These are phyloP conservation scores for Druon quercuslanigerum DNA, from an alignment of 1,140 invertebrate genomes.

Conservation along the genomic window DNA sequence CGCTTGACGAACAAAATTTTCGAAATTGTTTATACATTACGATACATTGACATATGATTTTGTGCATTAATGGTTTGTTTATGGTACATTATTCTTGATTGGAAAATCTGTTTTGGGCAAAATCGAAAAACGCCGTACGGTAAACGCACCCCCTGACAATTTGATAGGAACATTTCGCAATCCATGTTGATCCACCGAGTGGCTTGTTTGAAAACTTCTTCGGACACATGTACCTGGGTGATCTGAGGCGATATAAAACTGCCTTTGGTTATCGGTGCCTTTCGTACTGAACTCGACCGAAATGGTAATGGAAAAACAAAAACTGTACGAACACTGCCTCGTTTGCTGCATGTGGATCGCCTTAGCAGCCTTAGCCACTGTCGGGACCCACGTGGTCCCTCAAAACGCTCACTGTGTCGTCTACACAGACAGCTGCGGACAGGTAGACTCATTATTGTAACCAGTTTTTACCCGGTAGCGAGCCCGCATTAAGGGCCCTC, in stretches of 20 bases:
- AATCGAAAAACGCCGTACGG: constrained; percentile 31
- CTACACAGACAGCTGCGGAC: constrained; percentile 96
- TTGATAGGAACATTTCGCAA: constrained; percentile 63
- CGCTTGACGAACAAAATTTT: neutral
- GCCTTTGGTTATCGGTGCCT: constrained; percentile 71
- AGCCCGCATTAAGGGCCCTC: constrained; percentile 65
- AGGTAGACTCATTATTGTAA: constrained; percentile 86
- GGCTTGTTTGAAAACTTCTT: constrained; percentile 64
- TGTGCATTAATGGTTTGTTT: neutral
- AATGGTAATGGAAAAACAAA: constrained; percentile 70
- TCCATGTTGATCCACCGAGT: constrained; percentile 50
- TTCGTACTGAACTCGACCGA: constrained; percentile 72
- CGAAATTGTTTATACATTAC: neutral
- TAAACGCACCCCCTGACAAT: neutral
- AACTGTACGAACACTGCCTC: constrained; percentile 76
- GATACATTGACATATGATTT: neutral
- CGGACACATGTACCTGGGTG: constrained; percentile 75
- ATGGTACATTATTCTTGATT: neutral
- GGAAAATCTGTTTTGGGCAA: constrained; percentile 28
- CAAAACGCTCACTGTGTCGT: constrained; percentile 93
- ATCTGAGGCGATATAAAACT: constrained; percentile 68
- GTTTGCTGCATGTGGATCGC: constrained; percentile 77
- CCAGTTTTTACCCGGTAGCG: constrained; percentile 75
- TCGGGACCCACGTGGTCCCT: constrained; percentile 80
- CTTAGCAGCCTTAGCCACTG: constrained; percentile 77